Percentiles rank a stretch among this genome's conserved stretches.
Conservation (phyloP, 92 coral and sea anemone genomes). For the Epizoanthus ramosus region DNA sequence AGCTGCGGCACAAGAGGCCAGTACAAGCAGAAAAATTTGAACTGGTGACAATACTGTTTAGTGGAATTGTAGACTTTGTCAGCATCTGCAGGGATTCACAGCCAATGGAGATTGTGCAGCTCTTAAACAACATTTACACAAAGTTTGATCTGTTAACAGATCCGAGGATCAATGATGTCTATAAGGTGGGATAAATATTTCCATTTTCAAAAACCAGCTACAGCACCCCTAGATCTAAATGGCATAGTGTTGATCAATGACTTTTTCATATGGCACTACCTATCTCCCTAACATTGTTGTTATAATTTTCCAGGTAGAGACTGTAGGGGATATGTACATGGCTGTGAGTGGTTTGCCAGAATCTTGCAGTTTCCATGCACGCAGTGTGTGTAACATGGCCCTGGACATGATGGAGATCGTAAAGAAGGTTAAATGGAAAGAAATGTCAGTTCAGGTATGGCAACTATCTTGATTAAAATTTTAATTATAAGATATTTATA, state of each 20-base stretch:
- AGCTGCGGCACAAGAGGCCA: constrained; percentile 86
- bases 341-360: constrained; percentile 86
- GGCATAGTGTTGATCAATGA: too few species aligned
- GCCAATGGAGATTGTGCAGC: constrained; percentile 86
- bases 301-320: constrained; percentile 63
- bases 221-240: too few species aligned
- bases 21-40: constrained; percentile 89
- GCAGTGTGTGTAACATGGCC: constrained; percentile 79
- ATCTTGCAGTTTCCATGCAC: constrained; percentile 73
- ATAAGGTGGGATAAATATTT: constrained; percentile 62
- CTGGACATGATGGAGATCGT: constrained; percentile 81
- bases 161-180: constrained; percentile 83
- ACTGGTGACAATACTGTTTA: constrained; percentile 84
- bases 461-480: too few species aligned
- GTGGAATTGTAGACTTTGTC: constrained; percentile 86
- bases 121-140: constrained; percentile 81
- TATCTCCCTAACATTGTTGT: not conserved
- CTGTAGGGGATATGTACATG: constrained; percentile 90
- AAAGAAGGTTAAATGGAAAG: constrained; percentile 63
- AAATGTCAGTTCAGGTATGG: constrained; percentile 66
- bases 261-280: too few species aligned
- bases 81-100: constrained; percentile 74
- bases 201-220: too few species aligned
- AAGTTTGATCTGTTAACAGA: constrained; percentile 83
- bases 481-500: too few species aligned